Percentiles rank a stretch among this genome's conserved stretches.
Conservation (phyloP, 2,797 vertebrate genomes). For the Pangasius djambal region DNA sequence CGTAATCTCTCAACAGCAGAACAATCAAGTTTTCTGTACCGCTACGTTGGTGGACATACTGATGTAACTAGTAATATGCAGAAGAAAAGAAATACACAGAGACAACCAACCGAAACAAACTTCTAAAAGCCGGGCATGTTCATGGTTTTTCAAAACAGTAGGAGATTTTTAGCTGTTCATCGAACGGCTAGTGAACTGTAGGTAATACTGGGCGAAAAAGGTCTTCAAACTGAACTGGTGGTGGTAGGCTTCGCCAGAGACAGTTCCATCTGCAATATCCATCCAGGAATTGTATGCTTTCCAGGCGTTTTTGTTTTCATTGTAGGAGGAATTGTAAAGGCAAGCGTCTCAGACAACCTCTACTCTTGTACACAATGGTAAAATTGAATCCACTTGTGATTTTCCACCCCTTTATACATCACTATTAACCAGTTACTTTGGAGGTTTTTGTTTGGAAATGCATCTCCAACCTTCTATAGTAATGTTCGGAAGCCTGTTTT, state of each 20-base stretch:
- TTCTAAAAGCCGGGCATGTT: not conserved
- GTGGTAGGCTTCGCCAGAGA: not conserved
- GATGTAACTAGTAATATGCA: not conserved
- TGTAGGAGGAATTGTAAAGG: not conserved
- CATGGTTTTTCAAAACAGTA: not conserved
- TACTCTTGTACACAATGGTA: not conserved
- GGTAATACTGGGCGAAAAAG: not conserved
- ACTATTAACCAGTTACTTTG: not conserved
- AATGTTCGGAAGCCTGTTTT: not conserved
- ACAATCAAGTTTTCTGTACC: not conserved
- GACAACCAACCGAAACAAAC: not conserved
- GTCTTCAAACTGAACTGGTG: not conserved
- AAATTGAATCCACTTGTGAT: not conserved
- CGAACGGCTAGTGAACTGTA: not conserved
- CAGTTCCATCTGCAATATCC: not conserved
- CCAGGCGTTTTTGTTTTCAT: not conserved
- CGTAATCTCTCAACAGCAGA: not conserved
- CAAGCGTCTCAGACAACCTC: not conserved
- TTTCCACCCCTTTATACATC: not conserved
- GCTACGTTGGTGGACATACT: not conserved
- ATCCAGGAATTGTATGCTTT: not conserved
- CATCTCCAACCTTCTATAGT: not conserved
- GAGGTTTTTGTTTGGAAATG: not conserved
- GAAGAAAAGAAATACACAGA: not conserved
- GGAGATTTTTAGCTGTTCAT: not conserved